Evolutionary conservation across 2,113 vertebrate species (phyloP).

Genomic region (Nettapus auritus): DNA sequence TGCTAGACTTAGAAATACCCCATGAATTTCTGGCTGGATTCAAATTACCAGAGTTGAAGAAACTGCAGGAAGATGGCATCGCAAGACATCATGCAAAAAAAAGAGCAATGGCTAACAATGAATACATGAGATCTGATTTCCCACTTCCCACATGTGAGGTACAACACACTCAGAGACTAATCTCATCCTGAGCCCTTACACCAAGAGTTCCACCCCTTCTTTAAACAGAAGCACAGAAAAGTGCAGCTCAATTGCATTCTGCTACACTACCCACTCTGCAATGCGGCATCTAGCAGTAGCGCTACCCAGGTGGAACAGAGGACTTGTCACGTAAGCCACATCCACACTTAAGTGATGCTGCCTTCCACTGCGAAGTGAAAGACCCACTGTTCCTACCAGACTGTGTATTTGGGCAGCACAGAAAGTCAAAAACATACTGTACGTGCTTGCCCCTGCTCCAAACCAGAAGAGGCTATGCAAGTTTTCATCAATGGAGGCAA

Average conservation of each 20-base stretch:
- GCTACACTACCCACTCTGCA: background rate
- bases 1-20: background rate
- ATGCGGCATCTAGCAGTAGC: background rate
- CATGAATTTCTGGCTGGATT: background rate
- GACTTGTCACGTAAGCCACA: background rate
- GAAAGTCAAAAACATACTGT: background rate
- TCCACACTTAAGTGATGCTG: background rate
- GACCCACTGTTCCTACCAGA: background rate
- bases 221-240: background rate
- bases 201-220: background rate
- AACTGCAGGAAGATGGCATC: background rate
- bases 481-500: background rate
- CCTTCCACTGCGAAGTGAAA: background rate
- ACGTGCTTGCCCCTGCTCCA: background rate
- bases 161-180: background rate
- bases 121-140: background rate
- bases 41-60: background rate
- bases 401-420: background rate
- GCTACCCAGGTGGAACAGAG: background rate
- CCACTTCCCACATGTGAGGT: accelerated
- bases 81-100: background rate
- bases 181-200: background rate
- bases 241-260: background rate
- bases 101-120: background rate
- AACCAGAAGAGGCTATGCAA: background rate